Evolutionary conservation across 2,888 invertebrate genomes (phyloP).

Genomic region (Nezara viridula): DNA sequence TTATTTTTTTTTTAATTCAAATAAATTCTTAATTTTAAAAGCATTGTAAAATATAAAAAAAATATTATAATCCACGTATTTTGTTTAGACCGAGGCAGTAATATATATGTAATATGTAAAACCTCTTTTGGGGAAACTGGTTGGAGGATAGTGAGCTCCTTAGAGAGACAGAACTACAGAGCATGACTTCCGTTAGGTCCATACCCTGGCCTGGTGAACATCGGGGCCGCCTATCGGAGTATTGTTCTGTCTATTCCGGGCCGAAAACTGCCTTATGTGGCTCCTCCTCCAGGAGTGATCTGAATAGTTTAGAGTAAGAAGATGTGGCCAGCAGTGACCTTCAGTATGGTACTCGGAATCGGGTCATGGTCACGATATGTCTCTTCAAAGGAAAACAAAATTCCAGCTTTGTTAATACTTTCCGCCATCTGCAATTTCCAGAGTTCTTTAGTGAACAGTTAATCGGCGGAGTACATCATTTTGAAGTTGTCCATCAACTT

Average conservation of each 20-base stretch:
- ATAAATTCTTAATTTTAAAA: too few relatives aligned
- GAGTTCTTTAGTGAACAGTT: too few relatives aligned
- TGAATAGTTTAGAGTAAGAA: background rate
- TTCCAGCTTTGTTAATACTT: too few relatives aligned
- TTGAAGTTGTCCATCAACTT: too few relatives aligned
- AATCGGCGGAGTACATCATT: too few relatives aligned
- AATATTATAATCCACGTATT: too few relatives aligned
- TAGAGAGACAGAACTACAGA: conserved; percentile 10
- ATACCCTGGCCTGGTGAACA: conserved; percentile 27
- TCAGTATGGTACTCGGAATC: background rate
- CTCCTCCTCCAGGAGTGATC: background rate
- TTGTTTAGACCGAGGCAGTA: too few relatives aligned
- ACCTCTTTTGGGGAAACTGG: background rate
- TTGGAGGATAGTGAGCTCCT: background rate
- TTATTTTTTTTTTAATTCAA: too few relatives aligned
- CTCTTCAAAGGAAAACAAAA: too few relatives aligned
- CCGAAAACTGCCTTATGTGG: background rate
- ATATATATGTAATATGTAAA: background rate
- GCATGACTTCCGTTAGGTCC: conserved; percentile 36
- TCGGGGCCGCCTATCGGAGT: conserved; percentile 19
- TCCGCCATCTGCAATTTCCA: too few relatives aligned
- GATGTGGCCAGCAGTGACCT: background rate
- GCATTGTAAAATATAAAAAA: too few relatives aligned
- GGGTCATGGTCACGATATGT: too few relatives aligned
- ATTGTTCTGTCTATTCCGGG: background rate